These are phyloP conservation scores for Lepidotrigona ventralis DNA, from an alignment of 1,140 invertebrate species.

Conservation along the genomic window DNA sequence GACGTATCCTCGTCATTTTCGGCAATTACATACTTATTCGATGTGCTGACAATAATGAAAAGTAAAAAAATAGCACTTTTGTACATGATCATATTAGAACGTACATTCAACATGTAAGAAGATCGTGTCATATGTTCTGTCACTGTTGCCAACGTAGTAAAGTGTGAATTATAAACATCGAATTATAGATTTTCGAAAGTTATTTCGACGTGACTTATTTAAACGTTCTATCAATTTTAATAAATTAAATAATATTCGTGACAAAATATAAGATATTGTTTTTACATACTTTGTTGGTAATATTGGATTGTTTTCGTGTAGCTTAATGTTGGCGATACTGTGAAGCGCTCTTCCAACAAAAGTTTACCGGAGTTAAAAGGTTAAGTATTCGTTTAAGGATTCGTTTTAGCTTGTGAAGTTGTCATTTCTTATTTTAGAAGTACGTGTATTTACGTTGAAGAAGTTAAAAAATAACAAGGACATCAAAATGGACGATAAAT, in stretches of 20 bases:
- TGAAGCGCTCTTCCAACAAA: no score
- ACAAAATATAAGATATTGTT: background rate
- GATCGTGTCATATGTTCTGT: background rate
- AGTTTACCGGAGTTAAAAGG: no score
- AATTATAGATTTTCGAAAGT: background rate
- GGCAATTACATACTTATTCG: constrained; percentile 55
- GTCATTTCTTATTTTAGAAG: background rate
- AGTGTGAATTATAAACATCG: background rate
- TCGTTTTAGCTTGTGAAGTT: background rate
- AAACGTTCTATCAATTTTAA: background rate
- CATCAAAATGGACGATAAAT: constrained; percentile 79
- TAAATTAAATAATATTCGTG: background rate
- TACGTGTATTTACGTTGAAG: constrained; percentile 35
- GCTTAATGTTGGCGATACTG: no score
- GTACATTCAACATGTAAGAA: background rate
- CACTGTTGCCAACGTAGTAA: background rate
- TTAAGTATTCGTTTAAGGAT: no score
- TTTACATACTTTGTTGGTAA: background rate
- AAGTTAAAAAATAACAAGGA: constrained; percentile 41
- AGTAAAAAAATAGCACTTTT: constrained; percentile 36
- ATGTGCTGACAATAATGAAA: constrained; percentile 58
- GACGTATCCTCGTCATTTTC: constrained; percentile 82
- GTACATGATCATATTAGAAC: constrained; percentile 17
- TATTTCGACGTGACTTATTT: background rate
- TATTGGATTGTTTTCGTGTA: background rate